These are phyloP conservation scores for Aldabrachelys gigantea DNA, from an alignment of 2,113 vertebrate species.

Conservation along the genomic window DNA sequence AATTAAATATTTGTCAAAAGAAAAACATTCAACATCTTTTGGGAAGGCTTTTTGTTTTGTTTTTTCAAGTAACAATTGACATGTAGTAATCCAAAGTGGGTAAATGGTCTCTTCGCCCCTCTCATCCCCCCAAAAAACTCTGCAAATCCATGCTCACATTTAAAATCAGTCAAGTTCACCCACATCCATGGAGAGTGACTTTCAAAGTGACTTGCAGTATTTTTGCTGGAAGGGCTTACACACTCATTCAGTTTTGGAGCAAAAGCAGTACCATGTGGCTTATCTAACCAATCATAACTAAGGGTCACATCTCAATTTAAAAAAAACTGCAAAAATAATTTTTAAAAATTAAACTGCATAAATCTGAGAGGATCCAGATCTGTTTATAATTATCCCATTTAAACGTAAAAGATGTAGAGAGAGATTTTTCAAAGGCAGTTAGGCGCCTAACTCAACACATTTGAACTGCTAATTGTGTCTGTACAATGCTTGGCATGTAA, in stretches of 20 bases:
- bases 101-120: neutral
- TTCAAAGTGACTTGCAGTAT: neutral
- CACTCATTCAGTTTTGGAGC: neutral
- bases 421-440: too few relatives aligned
- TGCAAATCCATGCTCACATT: neutral
- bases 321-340: too few relatives aligned
- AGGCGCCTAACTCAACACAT: too few relatives aligned
- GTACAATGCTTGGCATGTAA: too few relatives aligned
- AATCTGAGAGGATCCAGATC: too few relatives aligned
- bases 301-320: neutral
- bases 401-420: too few relatives aligned
- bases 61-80: neutral
- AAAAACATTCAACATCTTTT: neutral
- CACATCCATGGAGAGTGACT: neutral
- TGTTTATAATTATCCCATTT: too few relatives aligned
- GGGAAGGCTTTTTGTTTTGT: neutral
- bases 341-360: too few relatives aligned
- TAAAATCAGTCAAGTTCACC: neutral
- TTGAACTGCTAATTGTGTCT: too few relatives aligned
- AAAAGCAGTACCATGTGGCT: neutral
- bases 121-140: neutral
- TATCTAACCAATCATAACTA: neutral
- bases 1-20: neutral
- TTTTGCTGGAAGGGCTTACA: neutral
- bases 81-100: neutral